Conservation (phyloP, 2,797 vertebrate species). For the Lacerta bilineata region DNA sequence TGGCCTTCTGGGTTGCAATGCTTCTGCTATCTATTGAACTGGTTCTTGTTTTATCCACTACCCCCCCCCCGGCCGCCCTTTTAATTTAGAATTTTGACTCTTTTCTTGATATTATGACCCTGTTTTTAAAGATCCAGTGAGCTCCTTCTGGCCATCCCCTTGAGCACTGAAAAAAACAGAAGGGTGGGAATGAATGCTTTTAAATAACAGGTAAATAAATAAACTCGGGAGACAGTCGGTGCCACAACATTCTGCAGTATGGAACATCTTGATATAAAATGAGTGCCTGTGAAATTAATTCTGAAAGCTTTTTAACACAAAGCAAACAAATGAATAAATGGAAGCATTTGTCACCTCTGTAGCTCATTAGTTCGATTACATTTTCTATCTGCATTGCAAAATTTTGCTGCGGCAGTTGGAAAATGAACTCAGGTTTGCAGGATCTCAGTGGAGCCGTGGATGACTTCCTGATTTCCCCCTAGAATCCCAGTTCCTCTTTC, state of each 20-base stretch:
- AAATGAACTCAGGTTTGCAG: slow-evolving; percentile 7
- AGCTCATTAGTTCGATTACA: not conserved
- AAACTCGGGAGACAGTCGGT: not conserved
- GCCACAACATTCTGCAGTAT: not conserved
- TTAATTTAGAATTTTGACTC: not conserved
- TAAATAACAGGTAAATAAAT: not conserved
- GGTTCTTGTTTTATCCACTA: not conserved
- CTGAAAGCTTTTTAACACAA: not conserved
- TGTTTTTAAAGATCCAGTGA: too few relatives aligned
- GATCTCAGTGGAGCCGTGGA: slow-evolving; percentile 41
- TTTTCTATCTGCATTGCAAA: not conserved
- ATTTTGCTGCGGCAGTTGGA: not conserved
- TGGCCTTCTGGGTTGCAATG: not conserved
- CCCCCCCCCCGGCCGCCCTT: not conserved
- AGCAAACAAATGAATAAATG: not conserved
- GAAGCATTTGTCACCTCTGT: not conserved
- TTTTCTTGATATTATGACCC: too few relatives aligned
- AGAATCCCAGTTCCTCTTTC: not conserved
- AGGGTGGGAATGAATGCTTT: not conserved
- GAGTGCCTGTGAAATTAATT: slow-evolving; percentile 11
- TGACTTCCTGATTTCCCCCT: slow-evolving; percentile 31
- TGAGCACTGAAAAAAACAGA: too few relatives aligned
- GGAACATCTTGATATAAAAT: not conserved
- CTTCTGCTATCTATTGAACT: not conserved
- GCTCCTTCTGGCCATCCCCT: too few relatives aligned